phyloP scores from a whole-genome alignment of 2,888 invertebrate genomes.

The Kryphioiulus occultus region DNA sequence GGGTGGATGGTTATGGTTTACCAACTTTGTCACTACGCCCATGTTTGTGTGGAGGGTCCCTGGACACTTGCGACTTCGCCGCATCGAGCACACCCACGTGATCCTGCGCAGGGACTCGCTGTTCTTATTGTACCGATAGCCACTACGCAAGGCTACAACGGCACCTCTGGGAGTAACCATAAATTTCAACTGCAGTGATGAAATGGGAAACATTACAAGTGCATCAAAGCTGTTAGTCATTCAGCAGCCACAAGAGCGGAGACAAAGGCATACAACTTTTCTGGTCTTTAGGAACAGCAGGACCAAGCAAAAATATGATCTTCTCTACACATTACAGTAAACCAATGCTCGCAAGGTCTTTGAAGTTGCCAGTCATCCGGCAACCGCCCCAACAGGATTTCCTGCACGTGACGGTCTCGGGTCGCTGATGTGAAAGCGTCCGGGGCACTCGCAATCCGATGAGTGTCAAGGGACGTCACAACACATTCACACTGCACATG shows the following conservation, averaged over 20 bases:
- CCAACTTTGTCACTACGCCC: background rate
- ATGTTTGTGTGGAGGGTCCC: background rate
- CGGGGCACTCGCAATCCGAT: background rate
- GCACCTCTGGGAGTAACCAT: background rate
- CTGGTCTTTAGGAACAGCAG: background rate
- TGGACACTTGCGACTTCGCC: background rate
- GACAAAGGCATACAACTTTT: background rate
- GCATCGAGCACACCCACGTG: background rate
- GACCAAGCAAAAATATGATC: background rate
- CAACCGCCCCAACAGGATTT: too few relatives aligned
- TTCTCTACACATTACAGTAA: background rate
- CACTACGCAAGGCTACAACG: background rate
- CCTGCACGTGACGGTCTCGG: too few relatives aligned
- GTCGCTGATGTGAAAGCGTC: background rate
- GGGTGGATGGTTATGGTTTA: background rate
- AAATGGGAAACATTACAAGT: background rate
- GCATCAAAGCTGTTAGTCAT: background rate
- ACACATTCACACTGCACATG: background rate
- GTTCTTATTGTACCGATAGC: constrained; percentile 16
- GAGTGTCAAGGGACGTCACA: background rate
- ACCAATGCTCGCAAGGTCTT: background rate
- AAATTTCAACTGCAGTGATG: background rate
- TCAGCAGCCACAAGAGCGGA: background rate
- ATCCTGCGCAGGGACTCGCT: background rate
- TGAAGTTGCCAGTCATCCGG: background rate